These are phyloP conservation scores for Ptilodon capucinus DNA, from an alignment of 2,888 invertebrate genomes.

Conservation along the genomic window DNA sequence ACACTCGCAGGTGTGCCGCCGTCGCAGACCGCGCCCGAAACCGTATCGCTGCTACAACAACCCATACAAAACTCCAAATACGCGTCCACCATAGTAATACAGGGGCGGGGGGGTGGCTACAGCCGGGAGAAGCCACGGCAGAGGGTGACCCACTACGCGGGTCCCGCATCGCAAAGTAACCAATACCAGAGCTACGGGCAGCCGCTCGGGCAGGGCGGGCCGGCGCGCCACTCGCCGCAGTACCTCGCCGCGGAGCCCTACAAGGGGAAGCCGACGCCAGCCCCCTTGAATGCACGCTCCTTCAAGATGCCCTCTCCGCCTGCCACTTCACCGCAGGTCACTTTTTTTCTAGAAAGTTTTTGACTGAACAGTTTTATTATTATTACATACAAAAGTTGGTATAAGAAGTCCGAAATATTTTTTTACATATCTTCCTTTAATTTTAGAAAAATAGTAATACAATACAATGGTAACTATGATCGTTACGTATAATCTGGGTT, in stretches of 20 bases:
- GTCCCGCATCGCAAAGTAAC: slow-evolving; percentile 27
- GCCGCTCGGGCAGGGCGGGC: slow-evolving; percentile 29
- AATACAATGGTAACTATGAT: too few species aligned
- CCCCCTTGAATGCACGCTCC: slow-evolving; percentile 44
- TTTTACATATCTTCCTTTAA: too few species aligned
- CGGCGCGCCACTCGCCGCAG: too few species aligned
- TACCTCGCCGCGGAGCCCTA: slow-evolving; percentile 40
- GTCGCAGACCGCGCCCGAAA: slow-evolving; percentile 77
- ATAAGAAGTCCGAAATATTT: too few species aligned
- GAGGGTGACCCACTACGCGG: slow-evolving; percentile 54
- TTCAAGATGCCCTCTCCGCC: slow-evolving; percentile 79
- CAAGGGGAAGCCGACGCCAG: slow-evolving; percentile 52
- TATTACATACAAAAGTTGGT: too few species aligned
- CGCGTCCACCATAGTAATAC: slow-evolving; percentile 60
- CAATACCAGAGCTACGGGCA: slow-evolving; percentile 59
- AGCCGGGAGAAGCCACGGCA: slow-evolving; percentile 62
- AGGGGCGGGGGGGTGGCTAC: slow-evolving; percentile 63
- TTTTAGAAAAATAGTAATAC: too few species aligned
- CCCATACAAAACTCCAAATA: slow-evolving; percentile 67
- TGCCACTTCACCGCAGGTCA: slow-evolving; percentile 58
- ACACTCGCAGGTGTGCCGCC: slow-evolving; percentile 56
- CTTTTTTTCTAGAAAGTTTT: too few species aligned
- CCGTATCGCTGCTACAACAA: slow-evolving; percentile 74
- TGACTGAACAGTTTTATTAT: too few species aligned
- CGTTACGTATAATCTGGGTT: too few species aligned